Conservation (phyloP, 2,113 vertebrate species). For the Erythrolamprus reginae region DNA sequence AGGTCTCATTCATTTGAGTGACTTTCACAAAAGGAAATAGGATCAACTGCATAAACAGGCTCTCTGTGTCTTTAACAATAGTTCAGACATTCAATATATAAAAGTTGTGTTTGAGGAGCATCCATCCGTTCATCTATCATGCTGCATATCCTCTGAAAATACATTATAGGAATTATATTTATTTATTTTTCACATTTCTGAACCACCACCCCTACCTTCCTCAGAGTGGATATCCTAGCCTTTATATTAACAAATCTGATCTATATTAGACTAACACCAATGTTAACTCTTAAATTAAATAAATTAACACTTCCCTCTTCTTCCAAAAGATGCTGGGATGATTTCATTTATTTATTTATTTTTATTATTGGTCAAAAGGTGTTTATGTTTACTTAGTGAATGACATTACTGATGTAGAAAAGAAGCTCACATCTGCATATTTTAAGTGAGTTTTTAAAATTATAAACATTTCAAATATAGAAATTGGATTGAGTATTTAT, state of each 20-base stretch:
- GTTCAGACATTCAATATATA: neutral
- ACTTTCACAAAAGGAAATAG: neutral
- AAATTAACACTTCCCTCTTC: neutral
- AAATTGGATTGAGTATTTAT: neutral
- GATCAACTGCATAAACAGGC: neutral
- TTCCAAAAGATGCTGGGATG: neutral
- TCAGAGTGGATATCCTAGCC: neutral
- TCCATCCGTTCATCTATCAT: neutral
- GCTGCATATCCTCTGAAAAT: neutral
- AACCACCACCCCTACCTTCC: neutral
- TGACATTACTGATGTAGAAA: constrained; percentile 12
- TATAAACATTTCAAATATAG: neutral
- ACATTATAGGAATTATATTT: neutral
- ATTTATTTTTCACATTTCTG: neutral
- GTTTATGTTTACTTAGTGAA: constrained; percentile 1
- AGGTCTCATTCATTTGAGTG: neutral
- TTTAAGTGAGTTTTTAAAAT: constrained; percentile 1
- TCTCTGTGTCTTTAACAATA: neutral
- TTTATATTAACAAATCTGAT: neutral
- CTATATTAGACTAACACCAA: neutral
- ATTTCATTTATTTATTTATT: neutral
- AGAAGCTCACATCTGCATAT: constrained; percentile 12
- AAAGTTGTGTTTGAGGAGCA: neutral
- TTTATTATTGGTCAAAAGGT: neutral
- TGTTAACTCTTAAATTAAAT: neutral